phyloP scores from a whole-genome alignment of 2,888 invertebrate species.

The Ypsolopha sequella region DNA sequence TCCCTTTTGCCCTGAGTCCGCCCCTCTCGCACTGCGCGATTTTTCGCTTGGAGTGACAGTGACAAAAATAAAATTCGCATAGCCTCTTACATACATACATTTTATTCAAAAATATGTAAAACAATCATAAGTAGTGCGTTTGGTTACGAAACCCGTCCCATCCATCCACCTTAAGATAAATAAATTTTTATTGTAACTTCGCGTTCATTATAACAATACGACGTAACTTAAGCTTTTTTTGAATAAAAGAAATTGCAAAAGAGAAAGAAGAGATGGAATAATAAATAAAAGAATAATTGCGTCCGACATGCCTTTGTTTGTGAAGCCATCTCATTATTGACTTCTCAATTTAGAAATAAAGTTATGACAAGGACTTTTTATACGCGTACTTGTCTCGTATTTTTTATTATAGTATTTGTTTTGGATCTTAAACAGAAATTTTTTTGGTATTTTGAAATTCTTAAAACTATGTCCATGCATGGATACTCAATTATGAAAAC shows the following conservation, averaged over 20 bases:
- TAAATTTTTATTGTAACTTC: slow-evolving; percentile 12
- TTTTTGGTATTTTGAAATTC: neutral
- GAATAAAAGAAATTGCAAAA: slow-evolving; percentile 15
- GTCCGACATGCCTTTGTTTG: slow-evolving; percentile 29
- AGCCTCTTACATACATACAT: too few relatives aligned
- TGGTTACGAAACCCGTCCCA: too few relatives aligned
- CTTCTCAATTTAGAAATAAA: slow-evolving; percentile 7
- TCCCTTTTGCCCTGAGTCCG: too few relatives aligned
- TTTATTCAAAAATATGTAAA: too few relatives aligned
- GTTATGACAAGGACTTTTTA: neutral
- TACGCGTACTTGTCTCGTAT: too few relatives aligned
- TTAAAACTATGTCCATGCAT: neutral
- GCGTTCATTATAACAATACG: slow-evolving; percentile 26
- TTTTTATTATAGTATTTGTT: too few relatives aligned
- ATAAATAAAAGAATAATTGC: slow-evolving; percentile 39
- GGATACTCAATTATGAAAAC: too few relatives aligned
- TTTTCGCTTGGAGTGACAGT: too few relatives aligned
- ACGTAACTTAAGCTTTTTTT: slow-evolving; percentile 14
- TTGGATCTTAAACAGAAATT: neutral
- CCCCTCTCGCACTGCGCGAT: too few relatives aligned
- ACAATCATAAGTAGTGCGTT: too few relatives aligned
- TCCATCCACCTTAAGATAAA: too few relatives aligned
- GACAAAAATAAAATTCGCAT: too few relatives aligned
- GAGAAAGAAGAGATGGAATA: slow-evolving; percentile 28
- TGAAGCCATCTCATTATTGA: slow-evolving; percentile 17